Conservation (phyloP, 2,797 vertebrate genomes). For the Sebastes steindachneri region DNA sequence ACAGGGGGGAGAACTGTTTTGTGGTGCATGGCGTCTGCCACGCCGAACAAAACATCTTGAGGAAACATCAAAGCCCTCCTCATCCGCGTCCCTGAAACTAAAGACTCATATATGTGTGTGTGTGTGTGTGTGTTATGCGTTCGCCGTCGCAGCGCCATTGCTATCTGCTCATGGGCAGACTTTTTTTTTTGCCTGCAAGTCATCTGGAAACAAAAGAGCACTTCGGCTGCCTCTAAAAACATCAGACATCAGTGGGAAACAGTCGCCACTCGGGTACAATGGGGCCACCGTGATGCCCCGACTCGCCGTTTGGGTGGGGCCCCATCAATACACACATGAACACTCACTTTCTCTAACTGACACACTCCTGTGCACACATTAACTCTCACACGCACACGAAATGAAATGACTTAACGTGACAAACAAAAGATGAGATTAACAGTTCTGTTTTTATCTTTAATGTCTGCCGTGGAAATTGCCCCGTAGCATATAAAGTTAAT, state of each 20-base stretch:
- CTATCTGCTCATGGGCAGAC: constrained; percentile 46
- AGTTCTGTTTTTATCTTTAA: constrained; percentile 9
- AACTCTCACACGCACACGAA: background rate
- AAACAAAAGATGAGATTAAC: background rate
- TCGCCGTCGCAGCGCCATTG: constrained; percentile 15
- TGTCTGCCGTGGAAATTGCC: constrained; percentile 5
- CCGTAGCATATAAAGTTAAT: constrained; percentile 1
- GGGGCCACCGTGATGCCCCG: constrained; percentile 1
- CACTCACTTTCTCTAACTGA: background rate
- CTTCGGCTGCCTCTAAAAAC: constrained; percentile 43
- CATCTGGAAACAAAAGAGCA: constrained; percentile 69
- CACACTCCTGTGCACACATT: background rate
- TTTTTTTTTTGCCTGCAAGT: constrained; percentile 48
- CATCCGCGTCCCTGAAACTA: constrained; percentile 54
- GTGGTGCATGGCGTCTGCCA: constrained; percentile 70
- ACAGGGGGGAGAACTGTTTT: constrained; percentile 65
- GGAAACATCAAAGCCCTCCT: constrained; percentile 82
- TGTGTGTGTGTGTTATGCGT: constrained; percentile 2
- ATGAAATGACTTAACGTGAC: background rate
- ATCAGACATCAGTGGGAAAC: constrained; percentile 47
- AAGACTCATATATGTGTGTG: background rate
- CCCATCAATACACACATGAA: background rate
- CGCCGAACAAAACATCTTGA: constrained; percentile 79
- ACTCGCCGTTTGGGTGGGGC: constrained; percentile 1
- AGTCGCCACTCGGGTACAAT: constrained; percentile 8